Conservation (phyloP, 2,113 vertebrate species). For the Catharus fuscescens region DNA sequence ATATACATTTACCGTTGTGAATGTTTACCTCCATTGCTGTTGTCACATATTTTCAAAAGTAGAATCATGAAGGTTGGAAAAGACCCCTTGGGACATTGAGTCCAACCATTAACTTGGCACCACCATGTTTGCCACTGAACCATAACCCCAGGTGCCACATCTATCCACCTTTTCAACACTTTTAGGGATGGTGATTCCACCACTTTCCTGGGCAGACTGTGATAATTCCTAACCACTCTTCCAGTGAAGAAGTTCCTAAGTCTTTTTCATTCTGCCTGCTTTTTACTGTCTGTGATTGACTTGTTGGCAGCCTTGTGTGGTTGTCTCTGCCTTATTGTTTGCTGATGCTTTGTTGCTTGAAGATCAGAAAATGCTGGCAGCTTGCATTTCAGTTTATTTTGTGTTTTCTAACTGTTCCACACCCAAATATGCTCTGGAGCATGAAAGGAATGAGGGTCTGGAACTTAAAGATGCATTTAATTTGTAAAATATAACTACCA, state of each 20-base stretch:
- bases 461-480: not conserved
- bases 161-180: not conserved
- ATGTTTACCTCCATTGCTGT: not conserved
- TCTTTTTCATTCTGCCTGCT: not conserved
- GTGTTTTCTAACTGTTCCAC: not conserved
- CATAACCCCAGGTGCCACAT: not conserved
- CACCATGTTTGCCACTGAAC: not conserved
- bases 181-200: not conserved
- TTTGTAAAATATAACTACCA: not conserved
- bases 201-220: not conserved
- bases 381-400: not conserved
- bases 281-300: not conserved
- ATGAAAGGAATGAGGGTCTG: not conserved
- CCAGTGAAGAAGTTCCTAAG: not conserved
- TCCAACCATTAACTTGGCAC: not conserved
- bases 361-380: not conserved
- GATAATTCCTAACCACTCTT: not conserved
- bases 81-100: not conserved
- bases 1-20: not conserved
- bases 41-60: not conserved
- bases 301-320: not conserved
- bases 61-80: not conserved
- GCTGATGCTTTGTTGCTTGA: not conserved
- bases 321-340: not conserved
- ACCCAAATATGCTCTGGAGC: not conserved